Evolutionary conservation across 2,888 invertebrate species (phyloP).

Genomic region (Tenthredo notha): DNA sequence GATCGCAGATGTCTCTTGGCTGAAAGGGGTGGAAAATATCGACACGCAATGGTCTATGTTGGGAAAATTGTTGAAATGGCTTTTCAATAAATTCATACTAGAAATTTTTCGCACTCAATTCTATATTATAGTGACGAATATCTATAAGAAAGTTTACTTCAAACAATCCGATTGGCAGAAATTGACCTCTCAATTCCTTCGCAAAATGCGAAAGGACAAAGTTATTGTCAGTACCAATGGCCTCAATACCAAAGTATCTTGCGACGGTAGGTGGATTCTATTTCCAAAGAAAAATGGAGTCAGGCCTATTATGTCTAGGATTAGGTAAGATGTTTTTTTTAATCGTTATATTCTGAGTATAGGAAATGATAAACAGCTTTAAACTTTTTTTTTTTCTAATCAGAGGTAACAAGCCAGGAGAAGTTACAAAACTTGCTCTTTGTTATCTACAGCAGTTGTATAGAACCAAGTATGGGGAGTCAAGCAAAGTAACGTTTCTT

Average conservation of each 20-base stretch:
- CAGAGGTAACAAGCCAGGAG: not conserved
- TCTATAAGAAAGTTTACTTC: constrained; percentile 27
- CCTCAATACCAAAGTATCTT: not conserved
- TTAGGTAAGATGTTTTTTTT: constrained; percentile 4
- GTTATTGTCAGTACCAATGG: constrained; percentile 15
- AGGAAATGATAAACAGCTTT: not conserved
- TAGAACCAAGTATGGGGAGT: not conserved
- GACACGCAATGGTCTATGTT: not conserved
- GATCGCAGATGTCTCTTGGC: constrained; percentile 19
- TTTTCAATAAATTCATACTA: constrained; percentile 5
- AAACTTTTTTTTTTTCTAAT: not conserved
- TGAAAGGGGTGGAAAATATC: not conserved
- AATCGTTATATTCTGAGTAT: not conserved
- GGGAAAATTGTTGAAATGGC: constrained; percentile 35
- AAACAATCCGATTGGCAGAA: constrained; percentile 28
- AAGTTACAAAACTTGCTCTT: not conserved
- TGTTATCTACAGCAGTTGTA: constrained; percentile 35
- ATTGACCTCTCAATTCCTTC: not conserved
- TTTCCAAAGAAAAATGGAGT: constrained; percentile 22
- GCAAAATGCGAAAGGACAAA: constrained; percentile 2
- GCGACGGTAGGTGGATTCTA: constrained; percentile 35
- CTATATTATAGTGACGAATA: constrained; percentile 5
- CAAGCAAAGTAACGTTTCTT: not conserved
- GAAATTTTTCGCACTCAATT: constrained; percentile 28
- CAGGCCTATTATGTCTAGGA: constrained; percentile 18